phyloP scores from a whole-genome alignment of 1,140 invertebrate species.

The Cydia amplana region DNA sequence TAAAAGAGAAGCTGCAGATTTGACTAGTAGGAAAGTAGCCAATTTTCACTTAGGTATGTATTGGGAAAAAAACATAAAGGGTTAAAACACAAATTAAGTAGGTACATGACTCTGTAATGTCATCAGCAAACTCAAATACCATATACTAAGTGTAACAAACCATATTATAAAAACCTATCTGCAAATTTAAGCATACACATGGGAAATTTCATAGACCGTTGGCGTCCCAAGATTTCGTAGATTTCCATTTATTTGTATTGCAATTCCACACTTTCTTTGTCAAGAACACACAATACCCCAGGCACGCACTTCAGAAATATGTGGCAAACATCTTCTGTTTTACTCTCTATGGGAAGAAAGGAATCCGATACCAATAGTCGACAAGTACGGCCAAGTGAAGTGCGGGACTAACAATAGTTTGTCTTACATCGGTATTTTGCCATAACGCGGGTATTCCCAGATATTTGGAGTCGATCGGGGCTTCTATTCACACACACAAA shows the following conservation, averaged over 20 bases:
- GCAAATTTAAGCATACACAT: no score
- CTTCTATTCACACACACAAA: no score
- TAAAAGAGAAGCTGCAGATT: no score
- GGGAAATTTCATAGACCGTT: neutral
- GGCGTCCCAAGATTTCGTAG: neutral
- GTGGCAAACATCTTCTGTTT: neutral
- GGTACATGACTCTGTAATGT: no score
- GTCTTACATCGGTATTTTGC: slow-evolving; percentile 1
- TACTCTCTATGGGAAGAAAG: neutral
- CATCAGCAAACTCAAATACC: no score
- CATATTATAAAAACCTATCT: no score
- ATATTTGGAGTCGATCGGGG: neutral
- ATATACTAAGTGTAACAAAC: no score
- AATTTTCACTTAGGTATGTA: no score
- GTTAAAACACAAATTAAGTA: no score
- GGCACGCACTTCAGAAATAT: neutral
- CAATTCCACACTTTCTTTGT: neutral
- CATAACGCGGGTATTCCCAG: neutral
- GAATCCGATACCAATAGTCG: neutral
- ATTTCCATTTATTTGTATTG: neutral
- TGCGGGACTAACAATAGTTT: neutral
- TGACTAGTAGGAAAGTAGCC: no score
- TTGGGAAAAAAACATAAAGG: no score
- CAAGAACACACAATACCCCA: neutral
- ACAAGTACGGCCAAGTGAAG: neutral